Base-by-base conservation (phyloP, 2,888 invertebrate genomes). In the Ichneumoninae sp. region DNA sequence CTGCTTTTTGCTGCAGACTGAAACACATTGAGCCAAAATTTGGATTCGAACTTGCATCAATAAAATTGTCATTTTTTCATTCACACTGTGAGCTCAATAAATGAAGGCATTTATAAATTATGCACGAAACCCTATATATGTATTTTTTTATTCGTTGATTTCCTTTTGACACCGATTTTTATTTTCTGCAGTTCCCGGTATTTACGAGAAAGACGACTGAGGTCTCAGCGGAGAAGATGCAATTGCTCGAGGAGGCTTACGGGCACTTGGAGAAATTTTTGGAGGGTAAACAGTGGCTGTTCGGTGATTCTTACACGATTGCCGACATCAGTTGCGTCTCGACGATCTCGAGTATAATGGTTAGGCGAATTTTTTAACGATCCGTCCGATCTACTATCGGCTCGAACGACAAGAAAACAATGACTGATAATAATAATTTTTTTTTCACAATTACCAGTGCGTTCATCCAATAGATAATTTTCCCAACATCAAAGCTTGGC, bases 401-500 rank as follows among this genome's bases (percentile, higher is more conserved):
- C n/a, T 19, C 7, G 4, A 5, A 4, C 7, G 13, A 44, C 8
- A 68, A 47, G 22, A 54, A 3, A 33, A n/a, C n/a, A 30, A n/a
- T 33, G 30, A 62, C 33, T 62, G 30, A 62, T 3, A 1, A 4
- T 70, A 62, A 50, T 19, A 47, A 40, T 60, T 74, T 82, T 36
- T 68, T 68, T 52, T 1, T 33, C 10, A 13, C 16, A 1, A 6
- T 86, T 78, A 3, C 13, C 50, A 91, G 90, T 78, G 80, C 16
- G 19, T 84, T 44, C 54, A 26, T 1, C 83, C 87, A 1, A 2
- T 87, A 40, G 88, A 90, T n/a, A 77, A 85, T n/a, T 96, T 95
- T 90, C 93, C 94, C 1, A 96, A 96, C 89, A 94, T 96, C 36
- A 92, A 94, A 80, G 94, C 94, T 72, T 96, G 96, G 96, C 85